Evolutionary conservation across 2,888 invertebrate species (phyloP).

Genomic region (Drosophila neotestacea): DNA sequence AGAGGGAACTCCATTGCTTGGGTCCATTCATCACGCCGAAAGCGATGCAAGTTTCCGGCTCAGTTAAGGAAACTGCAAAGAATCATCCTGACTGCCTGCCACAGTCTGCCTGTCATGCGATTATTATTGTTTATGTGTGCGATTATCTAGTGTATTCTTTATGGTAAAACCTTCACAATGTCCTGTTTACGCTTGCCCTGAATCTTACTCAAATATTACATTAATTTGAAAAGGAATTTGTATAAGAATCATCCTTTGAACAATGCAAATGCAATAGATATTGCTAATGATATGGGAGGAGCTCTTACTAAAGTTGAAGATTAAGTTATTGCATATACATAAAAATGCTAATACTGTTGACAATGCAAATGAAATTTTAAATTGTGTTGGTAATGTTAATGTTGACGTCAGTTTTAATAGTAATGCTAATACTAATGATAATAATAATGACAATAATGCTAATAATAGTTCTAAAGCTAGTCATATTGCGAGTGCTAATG

Average conservation of each 20-base stretch:
- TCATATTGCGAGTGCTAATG: background rate
- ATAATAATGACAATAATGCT: background rate
- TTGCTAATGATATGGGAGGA: no score
- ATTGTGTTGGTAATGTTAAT: background rate
- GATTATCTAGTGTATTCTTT: slow-evolving; percentile 59
- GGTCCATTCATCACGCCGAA: slow-evolving; percentile 55
- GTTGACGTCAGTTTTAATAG: background rate
- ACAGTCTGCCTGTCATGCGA: slow-evolving; percentile 43
- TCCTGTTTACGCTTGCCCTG: background rate
- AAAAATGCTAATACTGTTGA: background rate
- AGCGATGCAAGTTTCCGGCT: slow-evolving; percentile 55
- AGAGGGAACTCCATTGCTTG: slow-evolving; percentile 4
- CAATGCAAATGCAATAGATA: no score
- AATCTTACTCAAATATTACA: background rate
- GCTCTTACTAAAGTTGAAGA: background rate
- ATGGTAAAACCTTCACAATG: slow-evolving; percentile 25
- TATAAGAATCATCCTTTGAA: no score
- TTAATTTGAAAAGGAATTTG: background rate
- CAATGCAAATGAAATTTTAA: background rate
- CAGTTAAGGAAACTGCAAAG: slow-evolving; percentile 31
- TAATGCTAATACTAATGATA: background rate
- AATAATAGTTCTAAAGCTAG: background rate
- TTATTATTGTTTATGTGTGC: slow-evolving; percentile 72
- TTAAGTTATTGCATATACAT: no score
- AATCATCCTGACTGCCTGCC: slow-evolving; percentile 20